Evolutionary conservation across 2,888 invertebrate species (phyloP).

Genomic region (Mamestra brassicae): DNA sequence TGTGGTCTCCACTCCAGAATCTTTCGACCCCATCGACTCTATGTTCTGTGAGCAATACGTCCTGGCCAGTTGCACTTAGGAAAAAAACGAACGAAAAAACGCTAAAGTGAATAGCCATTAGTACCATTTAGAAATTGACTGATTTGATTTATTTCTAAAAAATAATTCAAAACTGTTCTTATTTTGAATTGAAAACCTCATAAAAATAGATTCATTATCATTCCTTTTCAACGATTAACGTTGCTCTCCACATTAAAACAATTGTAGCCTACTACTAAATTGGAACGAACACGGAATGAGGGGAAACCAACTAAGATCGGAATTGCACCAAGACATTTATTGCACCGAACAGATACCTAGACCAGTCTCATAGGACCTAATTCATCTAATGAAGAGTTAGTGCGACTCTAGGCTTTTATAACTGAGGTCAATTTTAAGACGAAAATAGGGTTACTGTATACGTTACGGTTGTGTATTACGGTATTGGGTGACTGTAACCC

Average conservation of each 20-base stretch:
- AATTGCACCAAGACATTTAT: constrained; percentile 21
- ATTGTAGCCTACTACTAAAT: constrained; percentile 22
- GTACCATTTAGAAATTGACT: too few species aligned
- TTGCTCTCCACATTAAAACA: neutral
- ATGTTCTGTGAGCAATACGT: too few species aligned
- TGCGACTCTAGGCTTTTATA: neutral
- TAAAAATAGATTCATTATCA: neutral
- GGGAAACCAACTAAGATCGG: constrained; percentile 46
- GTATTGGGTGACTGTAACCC: neutral
- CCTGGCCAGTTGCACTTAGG: too few species aligned
- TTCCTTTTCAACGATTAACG: neutral
- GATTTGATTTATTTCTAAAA: too few species aligned
- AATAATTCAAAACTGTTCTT: too few species aligned
- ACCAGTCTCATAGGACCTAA: neutral
- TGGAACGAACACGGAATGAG: constrained; percentile 26
- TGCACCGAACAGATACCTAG: constrained; percentile 2
- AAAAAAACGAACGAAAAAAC: too few species aligned
- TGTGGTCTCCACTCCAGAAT: too few species aligned
- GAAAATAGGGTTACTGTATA: neutral
- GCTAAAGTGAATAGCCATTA: too few species aligned
- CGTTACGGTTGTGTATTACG: too few species aligned
- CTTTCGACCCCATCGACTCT: too few species aligned
- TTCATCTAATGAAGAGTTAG: neutral
- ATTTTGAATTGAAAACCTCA: too few species aligned
- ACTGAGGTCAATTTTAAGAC: neutral